Percentiles rank a stretch among this genome's conserved stretches.
Conservation (phyloP, 2,797 vertebrate genomes). For the Borostomias antarcticus region DNA sequence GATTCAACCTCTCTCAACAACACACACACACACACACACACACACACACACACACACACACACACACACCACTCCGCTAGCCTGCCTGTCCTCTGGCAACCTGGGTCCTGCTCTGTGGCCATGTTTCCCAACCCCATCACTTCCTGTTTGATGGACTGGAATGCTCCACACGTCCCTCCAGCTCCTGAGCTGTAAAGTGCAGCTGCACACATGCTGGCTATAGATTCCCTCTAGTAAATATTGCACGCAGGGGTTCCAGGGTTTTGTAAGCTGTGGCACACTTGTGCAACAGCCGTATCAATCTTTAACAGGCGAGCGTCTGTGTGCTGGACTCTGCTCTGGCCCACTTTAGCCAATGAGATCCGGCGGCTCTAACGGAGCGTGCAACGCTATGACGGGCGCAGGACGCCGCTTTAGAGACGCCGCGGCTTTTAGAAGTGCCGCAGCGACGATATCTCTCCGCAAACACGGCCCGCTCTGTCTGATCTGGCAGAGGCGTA, state of each 20-base stretch:
- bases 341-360: slow-evolving; percentile 56
- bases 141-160: slow-evolving; percentile 29
- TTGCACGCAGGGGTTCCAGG: slow-evolving; percentile 60
- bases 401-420: slow-evolving; percentile 44
- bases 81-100: too few relatives aligned
- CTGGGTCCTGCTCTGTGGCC: too few relatives aligned
- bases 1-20: not conserved
- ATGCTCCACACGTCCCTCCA: slow-evolving; percentile 28
- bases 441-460: slow-evolving; percentile 50
- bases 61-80: not conserved
- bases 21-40: not conserved
- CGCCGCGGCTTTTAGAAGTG: slow-evolving; percentile 62
- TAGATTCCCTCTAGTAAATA: slow-evolving; percentile 64
- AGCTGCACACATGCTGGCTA: slow-evolving; percentile 33
- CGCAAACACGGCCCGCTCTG: too few relatives aligned
- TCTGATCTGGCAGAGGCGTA: too few relatives aligned
- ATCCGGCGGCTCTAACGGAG: slow-evolving; percentile 40
- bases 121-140: not conserved
- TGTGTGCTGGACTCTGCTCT: slow-evolving; percentile 31
- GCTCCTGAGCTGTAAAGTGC: slow-evolving; percentile 43
- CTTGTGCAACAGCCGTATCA: slow-evolving; percentile 62
- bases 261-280: slow-evolving; percentile 57
- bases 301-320: slow-evolving; percentile 61
- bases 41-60: slow-evolving; percentile 4
- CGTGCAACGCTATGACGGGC: slow-evolving; percentile 26